Percentiles rank a stretch among this genome's conserved stretches.
Conservation (phyloP, 2,797 vertebrate genomes). For the Lerista edwardsae region DNA sequence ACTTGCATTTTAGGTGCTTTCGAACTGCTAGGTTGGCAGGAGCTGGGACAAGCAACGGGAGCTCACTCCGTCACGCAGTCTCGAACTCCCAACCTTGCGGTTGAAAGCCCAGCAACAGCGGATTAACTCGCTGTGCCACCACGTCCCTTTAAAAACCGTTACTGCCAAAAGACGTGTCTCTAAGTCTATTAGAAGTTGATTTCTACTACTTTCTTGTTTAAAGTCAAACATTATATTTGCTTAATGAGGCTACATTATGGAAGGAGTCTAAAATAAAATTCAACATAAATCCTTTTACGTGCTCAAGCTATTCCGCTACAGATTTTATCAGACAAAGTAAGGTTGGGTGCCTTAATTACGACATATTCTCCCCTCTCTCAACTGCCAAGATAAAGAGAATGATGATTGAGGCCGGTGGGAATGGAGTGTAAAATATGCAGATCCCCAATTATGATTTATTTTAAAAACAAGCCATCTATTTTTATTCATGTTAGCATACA, state of each 20-base stretch:
- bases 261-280: slow-evolving; percentile 16
- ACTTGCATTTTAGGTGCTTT: too few species aligned
- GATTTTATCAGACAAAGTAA: slow-evolving; percentile 10
- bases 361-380: slow-evolving; percentile 9
- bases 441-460: slow-evolving; percentile 42
- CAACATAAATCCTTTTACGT: slow-evolving; percentile 17
- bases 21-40: too few species aligned
- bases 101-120: too few species aligned
- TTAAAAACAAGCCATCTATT: slow-evolving; percentile 24
- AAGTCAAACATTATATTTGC: neutral
- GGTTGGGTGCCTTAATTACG: neutral
- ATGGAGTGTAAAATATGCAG: slow-evolving; percentile 9
- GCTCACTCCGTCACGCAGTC: too few species aligned
- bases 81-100: too few species aligned
- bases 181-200: too few species aligned
- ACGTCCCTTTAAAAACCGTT: too few species aligned
- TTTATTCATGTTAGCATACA: slow-evolving; percentile 38
- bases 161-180: too few species aligned
- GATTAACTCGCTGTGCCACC: too few species aligned
- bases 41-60: too few species aligned
- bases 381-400: slow-evolving; percentile 25
- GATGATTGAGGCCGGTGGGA: slow-evolving; percentile 36
- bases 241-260: neutral
- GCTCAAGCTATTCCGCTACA: neutral
- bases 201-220: neutral